A percentile compares a stretch with the other conserved stretches of the same genome.
phyloP scores from a whole-genome alignment of 2,888 invertebrate genomes.

The Polymixis lichenea region DNA sequence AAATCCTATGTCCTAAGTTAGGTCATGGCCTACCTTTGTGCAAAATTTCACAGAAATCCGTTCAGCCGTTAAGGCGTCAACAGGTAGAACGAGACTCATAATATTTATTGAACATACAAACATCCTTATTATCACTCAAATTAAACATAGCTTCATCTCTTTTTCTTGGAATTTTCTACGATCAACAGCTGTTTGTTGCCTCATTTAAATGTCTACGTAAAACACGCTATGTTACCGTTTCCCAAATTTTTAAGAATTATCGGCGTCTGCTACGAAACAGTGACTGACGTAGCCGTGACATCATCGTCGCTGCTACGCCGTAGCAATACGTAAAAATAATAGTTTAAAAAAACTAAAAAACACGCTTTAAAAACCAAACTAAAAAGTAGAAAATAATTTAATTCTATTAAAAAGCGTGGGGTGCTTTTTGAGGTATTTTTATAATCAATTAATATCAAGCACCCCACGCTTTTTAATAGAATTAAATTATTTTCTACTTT shows the following conservation, averaged over 20 bases:
- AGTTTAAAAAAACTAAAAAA: no score
- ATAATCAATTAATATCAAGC: no score
- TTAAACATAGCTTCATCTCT: not conserved
- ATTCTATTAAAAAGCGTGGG: no score
- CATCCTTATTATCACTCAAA: not conserved
- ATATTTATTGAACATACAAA: no score
- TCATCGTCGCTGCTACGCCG: slow-evolving; percentile 2
- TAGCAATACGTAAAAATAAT: not conserved
- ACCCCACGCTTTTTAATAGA: no score
- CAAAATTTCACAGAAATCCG: not conserved
- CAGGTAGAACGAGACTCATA: no score
- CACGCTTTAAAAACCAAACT: no score
- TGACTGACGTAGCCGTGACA: not conserved
- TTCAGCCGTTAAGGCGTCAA: not conserved
- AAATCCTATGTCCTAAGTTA: not conserved
- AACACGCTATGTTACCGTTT: not conserved
- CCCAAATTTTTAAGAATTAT: not conserved
- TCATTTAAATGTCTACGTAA: not conserved
- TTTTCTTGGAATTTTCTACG: not conserved
- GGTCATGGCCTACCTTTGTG: not conserved
- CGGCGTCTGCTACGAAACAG: not conserved
- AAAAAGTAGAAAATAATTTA: no score
- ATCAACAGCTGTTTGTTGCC: not conserved
- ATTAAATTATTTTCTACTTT: no score
- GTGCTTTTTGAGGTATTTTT: no score